phyloP scores from a whole-genome alignment of 2,888 invertebrate genomes.

The Apamea crenata region DNA sequence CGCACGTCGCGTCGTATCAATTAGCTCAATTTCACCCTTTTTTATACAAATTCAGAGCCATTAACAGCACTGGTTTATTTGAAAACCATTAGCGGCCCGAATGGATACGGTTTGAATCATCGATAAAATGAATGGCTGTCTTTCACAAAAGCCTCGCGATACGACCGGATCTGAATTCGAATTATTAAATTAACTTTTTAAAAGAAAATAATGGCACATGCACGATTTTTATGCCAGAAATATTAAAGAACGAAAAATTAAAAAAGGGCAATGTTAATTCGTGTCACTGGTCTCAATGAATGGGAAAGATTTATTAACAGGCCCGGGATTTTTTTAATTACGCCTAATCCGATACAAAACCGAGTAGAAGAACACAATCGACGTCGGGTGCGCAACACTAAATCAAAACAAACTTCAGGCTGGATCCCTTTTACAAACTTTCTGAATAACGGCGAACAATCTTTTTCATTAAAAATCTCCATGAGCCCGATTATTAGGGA shows the following conservation, averaged over 20 bases:
- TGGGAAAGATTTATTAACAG: conserved; percentile 67
- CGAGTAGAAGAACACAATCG: conserved; percentile 86
- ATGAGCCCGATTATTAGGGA: conserved; percentile 89
- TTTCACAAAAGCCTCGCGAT: conserved; percentile 77
- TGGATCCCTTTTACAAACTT: conserved; percentile 89
- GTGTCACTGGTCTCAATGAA: conserved; percentile 61
- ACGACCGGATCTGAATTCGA: conserved; percentile 75
- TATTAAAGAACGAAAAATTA: conserved; percentile 19
- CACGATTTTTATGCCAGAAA: conserved; percentile 33
- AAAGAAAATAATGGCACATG: conserved; percentile 64
- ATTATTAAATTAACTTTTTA: conserved; percentile 73
- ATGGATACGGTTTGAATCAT: conserved; percentile 81
- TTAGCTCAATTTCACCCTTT: conserved; percentile 78
- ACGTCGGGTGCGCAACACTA: conserved; percentile 83
- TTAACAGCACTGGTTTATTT: conserved; percentile 84
- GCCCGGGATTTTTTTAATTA: conserved; percentile 80
- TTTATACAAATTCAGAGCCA: conserved; percentile 80
- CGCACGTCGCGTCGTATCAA: conserved; percentile 73
- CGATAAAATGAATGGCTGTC: conserved; percentile 82
- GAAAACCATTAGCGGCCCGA: conserved; percentile 84
- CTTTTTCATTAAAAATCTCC: conserved; percentile 90
- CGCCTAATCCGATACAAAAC: conserved; percentile 85
- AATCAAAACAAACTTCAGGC: conserved; percentile 89
- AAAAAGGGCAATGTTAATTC: conserved; percentile 49
- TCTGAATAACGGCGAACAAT: conserved; percentile 89